Percentiles rank a stretch among this genome's conserved stretches.
These are phyloP conservation scores for Lophius americanus DNA, from an alignment of 2,797 vertebrate species.

Conservation along the genomic window DNA sequence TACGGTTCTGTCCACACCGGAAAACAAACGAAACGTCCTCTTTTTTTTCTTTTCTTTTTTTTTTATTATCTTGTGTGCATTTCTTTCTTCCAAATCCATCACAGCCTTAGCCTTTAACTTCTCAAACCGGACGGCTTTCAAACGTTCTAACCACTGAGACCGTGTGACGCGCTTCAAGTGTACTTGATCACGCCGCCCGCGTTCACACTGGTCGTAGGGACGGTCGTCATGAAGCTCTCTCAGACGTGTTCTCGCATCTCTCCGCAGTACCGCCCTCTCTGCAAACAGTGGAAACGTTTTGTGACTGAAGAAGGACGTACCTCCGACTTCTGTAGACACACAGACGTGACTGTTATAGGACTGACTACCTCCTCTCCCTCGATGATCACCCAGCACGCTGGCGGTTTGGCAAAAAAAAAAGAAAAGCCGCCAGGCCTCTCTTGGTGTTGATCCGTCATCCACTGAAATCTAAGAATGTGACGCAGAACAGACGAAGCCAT, in stretches of 20 bases:
- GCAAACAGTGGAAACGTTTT: background rate
- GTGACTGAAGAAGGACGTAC: slow-evolving; percentile 12
- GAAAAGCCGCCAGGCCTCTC: slow-evolving; percentile 31
- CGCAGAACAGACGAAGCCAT: slow-evolving; percentile 72
- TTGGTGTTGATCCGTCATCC: slow-evolving; percentile 51
- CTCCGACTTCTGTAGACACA: background rate
- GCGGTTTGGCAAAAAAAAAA: slow-evolving; percentile 31
- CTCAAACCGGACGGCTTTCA: too few species aligned
- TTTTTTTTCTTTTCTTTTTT: slow-evolving; percentile 35
- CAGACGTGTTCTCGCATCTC: too few species aligned
- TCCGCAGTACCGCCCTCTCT: too few species aligned
- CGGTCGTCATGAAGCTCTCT: too few species aligned
- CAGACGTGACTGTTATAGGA: slow-evolving; percentile 68
- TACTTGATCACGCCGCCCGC: slow-evolving; percentile 37
- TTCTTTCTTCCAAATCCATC: slow-evolving; percentile 28
- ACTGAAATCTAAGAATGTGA: slow-evolving; percentile 70
- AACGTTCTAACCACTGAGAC: slow-evolving; percentile 6
- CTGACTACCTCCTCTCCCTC: slow-evolving; percentile 70
- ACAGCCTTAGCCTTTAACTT: slow-evolving; percentile 57
- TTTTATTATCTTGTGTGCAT: background rate
- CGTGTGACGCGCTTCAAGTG: slow-evolving; percentile 27
- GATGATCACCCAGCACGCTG: slow-evolving; percentile 32
- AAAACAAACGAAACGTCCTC: slow-evolving; percentile 57
- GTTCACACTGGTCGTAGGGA: too few species aligned
- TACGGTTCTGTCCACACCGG: slow-evolving; percentile 56